Conservation (phyloP, 2,113 vertebrate genomes). For the Microcebus tavaratra region DNA sequence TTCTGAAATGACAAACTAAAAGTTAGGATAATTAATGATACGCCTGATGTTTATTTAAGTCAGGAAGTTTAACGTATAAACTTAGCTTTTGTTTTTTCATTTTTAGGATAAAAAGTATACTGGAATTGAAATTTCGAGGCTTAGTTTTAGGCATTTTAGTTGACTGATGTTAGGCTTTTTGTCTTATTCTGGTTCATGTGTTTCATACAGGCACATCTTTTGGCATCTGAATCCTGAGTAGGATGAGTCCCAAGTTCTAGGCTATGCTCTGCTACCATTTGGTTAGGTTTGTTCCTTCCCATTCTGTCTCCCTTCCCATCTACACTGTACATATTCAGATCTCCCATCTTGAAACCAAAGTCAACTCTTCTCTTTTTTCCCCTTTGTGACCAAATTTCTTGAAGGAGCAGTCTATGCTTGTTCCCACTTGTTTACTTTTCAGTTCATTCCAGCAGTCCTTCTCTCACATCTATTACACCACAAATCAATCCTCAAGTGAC, state of each 20-base stretch:
- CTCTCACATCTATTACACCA: background rate
- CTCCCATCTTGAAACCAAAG: background rate
- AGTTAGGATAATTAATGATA: background rate
- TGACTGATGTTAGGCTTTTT: background rate
- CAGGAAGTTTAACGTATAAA: background rate
- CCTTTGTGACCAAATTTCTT: background rate
- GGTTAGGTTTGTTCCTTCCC: background rate
- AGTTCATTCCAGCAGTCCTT: background rate
- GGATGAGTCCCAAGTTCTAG: background rate
- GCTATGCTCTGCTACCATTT: background rate
- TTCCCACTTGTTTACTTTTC: background rate
- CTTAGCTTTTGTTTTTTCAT: background rate
- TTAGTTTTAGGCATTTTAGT: background rate
- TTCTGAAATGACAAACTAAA: background rate
- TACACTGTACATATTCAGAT: background rate
- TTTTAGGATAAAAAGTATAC: background rate
- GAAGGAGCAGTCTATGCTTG: background rate
- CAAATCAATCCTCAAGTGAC: background rate
- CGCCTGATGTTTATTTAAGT: background rate
- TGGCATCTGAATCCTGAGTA: background rate
- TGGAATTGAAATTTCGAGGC: background rate
- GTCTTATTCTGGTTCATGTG: background rate
- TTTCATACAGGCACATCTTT: background rate
- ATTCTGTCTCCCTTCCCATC: background rate
- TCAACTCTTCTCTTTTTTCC: background rate